phyloP scores from a whole-genome alignment of 2,888 invertebrate genomes.

The Ectropis crepuscularia region DNA sequence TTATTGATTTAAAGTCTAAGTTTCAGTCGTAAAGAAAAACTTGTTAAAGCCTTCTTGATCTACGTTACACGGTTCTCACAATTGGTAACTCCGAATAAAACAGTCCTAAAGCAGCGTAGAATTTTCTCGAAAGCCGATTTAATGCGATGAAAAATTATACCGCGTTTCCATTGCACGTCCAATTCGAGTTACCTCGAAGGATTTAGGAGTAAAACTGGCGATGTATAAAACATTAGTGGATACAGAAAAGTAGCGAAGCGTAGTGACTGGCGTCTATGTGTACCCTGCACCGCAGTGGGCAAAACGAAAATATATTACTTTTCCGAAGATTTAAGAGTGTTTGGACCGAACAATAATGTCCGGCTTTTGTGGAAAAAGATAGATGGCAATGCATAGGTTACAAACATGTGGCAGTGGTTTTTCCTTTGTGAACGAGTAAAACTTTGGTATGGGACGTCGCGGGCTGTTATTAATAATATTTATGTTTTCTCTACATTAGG shows the following conservation, averaged over 20 bases:
- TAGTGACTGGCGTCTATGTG: slow-evolving; percentile 68
- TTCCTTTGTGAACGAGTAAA: slow-evolving; percentile 81
- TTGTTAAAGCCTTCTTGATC: slow-evolving; percentile 43
- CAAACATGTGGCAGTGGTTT: slow-evolving; percentile 78
- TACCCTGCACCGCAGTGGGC: slow-evolving; percentile 77
- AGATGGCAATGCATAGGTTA: slow-evolving; percentile 84
- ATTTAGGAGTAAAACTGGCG: slow-evolving; percentile 55
- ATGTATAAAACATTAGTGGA: slow-evolving; percentile 82
- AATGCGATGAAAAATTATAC: slow-evolving; percentile 58
- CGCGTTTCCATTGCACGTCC: slow-evolving; percentile 62
- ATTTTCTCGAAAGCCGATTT: slow-evolving; percentile 63
- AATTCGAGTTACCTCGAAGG: slow-evolving; percentile 50
- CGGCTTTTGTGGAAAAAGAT: slow-evolving; percentile 86
- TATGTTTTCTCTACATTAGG: slow-evolving; percentile 72
- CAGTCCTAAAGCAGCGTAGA: slow-evolving; percentile 62
- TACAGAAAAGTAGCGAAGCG: slow-evolving; percentile 76
- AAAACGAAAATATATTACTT: slow-evolving; percentile 86
- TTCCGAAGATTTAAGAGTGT: slow-evolving; percentile 85
- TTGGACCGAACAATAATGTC: slow-evolving; percentile 86
- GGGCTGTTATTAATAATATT: slow-evolving; percentile 80
- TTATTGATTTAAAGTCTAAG: slow-evolving; percentile 24
- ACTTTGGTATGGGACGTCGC: slow-evolving; percentile 71
- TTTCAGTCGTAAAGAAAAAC: slow-evolving; percentile 30
- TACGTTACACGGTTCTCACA: slow-evolving; percentile 53
- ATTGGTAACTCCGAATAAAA: slow-evolving; percentile 61